Conservation (phyloP, 2,113 vertebrate species). For the Paralichthys olivaceus region DNA sequence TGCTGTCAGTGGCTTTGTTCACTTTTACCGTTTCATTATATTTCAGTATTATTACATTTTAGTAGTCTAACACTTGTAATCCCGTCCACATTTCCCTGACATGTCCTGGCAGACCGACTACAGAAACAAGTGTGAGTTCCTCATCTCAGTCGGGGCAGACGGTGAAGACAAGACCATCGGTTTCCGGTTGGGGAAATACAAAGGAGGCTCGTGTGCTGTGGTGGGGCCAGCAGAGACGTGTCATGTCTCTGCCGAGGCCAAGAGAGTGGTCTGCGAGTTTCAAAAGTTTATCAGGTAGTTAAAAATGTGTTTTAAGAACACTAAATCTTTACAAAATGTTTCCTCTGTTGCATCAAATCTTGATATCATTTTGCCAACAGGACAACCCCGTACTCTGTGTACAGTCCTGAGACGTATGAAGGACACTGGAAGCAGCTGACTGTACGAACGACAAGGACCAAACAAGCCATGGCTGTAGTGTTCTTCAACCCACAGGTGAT, state of each 20-base stretch:
- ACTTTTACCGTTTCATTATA: background rate
- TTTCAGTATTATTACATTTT: background rate
- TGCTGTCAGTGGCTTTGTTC: too few relatives aligned
- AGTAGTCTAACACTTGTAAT: background rate
- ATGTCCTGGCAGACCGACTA: constrained; percentile 87
- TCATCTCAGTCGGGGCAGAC: constrained; percentile 90
- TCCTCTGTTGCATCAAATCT: background rate
- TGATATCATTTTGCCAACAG: constrained; percentile 67
- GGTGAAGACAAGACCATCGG: constrained; percentile 95
- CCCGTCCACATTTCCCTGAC: background rate
- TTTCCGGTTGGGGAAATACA: constrained; percentile 96
- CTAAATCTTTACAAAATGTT: background rate
- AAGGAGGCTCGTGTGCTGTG: constrained; percentile 94
- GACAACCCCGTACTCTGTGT: constrained; percentile 89
- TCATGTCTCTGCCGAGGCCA: constrained; percentile 89
- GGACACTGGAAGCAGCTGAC: constrained; percentile 98
- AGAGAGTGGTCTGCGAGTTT: constrained; percentile 89
- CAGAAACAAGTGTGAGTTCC: constrained; percentile 98
- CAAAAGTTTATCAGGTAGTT: constrained; percentile 94
- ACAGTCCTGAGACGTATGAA: constrained; percentile 93
- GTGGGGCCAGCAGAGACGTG: constrained; percentile 91
- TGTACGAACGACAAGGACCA: constrained; percentile 88
- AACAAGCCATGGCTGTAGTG: constrained; percentile 90
- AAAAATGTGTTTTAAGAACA: background rate
- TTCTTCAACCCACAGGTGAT: constrained; percentile 96